Base-by-base conservation (phyloP, 2,113 vertebrate species). In the Triplophysa siluroides region DNA sequence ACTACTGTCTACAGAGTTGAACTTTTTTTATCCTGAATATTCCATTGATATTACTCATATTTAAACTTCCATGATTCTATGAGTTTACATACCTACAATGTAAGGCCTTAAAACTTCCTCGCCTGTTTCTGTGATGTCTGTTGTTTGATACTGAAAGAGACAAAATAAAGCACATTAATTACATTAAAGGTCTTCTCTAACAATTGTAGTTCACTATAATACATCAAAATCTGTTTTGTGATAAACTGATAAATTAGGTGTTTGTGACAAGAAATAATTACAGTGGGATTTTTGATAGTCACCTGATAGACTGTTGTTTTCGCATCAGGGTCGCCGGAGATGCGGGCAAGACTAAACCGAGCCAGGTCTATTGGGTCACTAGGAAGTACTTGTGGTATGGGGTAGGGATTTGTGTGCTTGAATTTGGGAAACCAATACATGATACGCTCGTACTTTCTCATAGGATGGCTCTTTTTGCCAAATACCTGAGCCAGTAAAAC, bases 391-490 rank as follows among this genome's bases (percentile, higher is more conserved):
- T 50, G 29, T 0, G 95, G 95, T 19, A 96, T 1, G 0, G 95
- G 95, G 84, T 91, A 94, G 0, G 96, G 96, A 86, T 95, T 93
- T 18, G 79, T 0, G 14, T 96, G 88, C 72, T 91, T 94, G 86
- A 98, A 94, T 43, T 85, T 93, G 1, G 95, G 93, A 77, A 97
- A 92, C 96, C 96, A 98, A 85, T 96, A 95, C 89, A 93, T 90
- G 79, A 97, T 72, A 11, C 96, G 93, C 79, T 94, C 90, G 45
- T 87, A 95, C 88, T 98, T 98, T 41, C 92, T 93, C 60, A 96
- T 85, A 0, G 96, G 95, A 58, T 96, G 93, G 81, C 94, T 90
- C 83, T 91, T 92, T 1, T 88, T 86, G 12, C 96, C 96, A 50
- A 97, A 98, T 56, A 95, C 91, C 90, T 94, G 94, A 23, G 92